These are phyloP conservation scores for Mythimna lalbum DNA, from an alignment of 2,888 invertebrate genomes.

Conservation along the genomic window DNA sequence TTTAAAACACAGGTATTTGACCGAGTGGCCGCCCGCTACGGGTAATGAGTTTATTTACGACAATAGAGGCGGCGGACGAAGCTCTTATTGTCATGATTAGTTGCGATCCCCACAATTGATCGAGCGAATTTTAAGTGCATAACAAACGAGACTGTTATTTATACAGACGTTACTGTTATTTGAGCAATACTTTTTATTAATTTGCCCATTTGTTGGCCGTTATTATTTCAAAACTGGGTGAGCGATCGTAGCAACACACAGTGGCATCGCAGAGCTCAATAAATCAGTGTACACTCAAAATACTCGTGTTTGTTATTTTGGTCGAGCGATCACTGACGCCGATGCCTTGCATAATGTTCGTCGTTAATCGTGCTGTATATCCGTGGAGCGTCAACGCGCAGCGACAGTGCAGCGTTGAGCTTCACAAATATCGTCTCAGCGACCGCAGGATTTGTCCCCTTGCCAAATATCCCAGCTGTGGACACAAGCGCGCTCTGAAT, in stretches of 20 bases:
- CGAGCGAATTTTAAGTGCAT: constrained; percentile 73
- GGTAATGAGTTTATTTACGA: constrained; percentile 83
- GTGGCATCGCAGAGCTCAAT: constrained; percentile 69
- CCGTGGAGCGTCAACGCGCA: constrained; percentile 73
- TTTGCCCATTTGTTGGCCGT: constrained; percentile 71
- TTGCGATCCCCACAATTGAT: constrained; percentile 76
- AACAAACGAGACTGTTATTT: constrained; percentile 76
- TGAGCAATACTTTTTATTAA: constrained; percentile 75
- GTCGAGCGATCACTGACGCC: constrained; percentile 68
- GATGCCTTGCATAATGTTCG: constrained; percentile 79
- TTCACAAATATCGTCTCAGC: constrained; percentile 69
- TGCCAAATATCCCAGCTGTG: constrained; percentile 89
- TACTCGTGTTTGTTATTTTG: constrained; percentile 74
- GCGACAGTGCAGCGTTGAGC: constrained; percentile 69
- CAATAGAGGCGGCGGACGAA: constrained; percentile 71
- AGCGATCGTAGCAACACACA: constrained; percentile 75
- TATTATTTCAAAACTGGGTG: constrained; percentile 71
- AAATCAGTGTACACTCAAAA: constrained; percentile 76
- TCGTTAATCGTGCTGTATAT: constrained; percentile 79
- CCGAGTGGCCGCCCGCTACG: constrained; percentile 76
- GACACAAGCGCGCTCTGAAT: constrained; percentile 84
- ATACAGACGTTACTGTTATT: constrained; percentile 69
- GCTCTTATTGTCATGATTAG: constrained; percentile 79
- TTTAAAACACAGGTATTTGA: constrained; percentile 87
- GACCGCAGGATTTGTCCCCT: constrained; percentile 78